These are phyloP conservation scores for Drosophila baimaii DNA, from an alignment of 1,140 invertebrate genomes.

Conservation along the genomic window DNA sequence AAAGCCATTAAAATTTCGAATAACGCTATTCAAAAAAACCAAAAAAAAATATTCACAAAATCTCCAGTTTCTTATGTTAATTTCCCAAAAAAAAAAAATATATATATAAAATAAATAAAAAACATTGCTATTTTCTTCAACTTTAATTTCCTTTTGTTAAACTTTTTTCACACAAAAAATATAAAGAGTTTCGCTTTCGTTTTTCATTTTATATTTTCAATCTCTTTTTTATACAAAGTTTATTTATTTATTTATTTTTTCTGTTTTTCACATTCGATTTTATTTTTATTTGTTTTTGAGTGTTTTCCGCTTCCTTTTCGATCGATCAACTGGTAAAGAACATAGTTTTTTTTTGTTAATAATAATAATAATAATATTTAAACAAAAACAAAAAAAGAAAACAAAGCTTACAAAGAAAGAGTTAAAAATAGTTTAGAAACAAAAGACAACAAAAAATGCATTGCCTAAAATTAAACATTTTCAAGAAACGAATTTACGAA, in stretches of 20 bases:
- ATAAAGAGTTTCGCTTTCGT: conserved; percentile 16
- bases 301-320: conserved; percentile 39
- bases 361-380: neutral
- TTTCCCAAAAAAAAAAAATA: conserved; percentile 32
- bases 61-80: conserved; percentile 33
- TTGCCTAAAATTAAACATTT: conserved; percentile 42
- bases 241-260: conserved; percentile 22
- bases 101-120: conserved; percentile 7
- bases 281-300: conserved; percentile 34
- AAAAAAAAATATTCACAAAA: conserved; percentile 13
- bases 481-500: conserved; percentile 21
- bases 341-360: conserved; percentile 1
- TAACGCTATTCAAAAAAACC: conserved; percentile 48
- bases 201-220: conserved; percentile 13
- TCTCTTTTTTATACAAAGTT: conserved; percentile 13
- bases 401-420: conserved; percentile 19
- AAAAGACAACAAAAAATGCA: conserved; percentile 26
- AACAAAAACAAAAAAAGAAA: conserved; percentile 4
- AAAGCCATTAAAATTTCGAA: conserved; percentile 69
- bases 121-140: conserved; percentile 37
- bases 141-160: conserved; percentile 42
- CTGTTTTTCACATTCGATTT: conserved; percentile 41
- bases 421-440: conserved; percentile 5
- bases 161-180: conserved; percentile 47
- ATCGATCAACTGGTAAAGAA: conserved; percentile 21